These are phyloP conservation scores for Daubentonia madagascariensis DNA, from an alignment of 2,113 vertebrate genomes.

Conservation along the genomic window DNA sequence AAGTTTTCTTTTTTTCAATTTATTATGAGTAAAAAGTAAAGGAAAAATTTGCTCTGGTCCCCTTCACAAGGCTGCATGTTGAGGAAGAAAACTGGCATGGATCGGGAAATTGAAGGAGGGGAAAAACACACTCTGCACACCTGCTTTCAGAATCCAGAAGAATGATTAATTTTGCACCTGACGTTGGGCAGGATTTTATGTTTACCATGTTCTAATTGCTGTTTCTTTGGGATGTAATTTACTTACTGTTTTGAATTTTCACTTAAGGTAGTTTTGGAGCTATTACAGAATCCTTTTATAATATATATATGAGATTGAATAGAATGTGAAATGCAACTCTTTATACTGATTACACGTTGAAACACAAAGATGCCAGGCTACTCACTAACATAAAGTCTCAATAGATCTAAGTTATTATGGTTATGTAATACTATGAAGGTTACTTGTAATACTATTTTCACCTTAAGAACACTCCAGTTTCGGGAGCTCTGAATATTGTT, in stretches of 20 bases:
- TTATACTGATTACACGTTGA: not conserved
- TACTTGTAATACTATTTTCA: not conserved
- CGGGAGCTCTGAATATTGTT: not conserved
- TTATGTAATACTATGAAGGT: not conserved
- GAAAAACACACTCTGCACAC: not conserved
- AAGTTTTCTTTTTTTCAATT: not conserved
- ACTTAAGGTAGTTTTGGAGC: not conserved
- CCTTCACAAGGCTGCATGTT: not conserved
- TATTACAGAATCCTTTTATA: not conserved
- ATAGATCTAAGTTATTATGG: not conserved
- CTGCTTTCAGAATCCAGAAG: not conserved
- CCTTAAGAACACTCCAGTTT: not conserved
- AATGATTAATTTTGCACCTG: not conserved
- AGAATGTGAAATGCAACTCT: not conserved
- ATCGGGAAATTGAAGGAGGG: conserved; percentile 6
- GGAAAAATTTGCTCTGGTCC: not conserved
- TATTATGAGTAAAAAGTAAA: conserved; percentile 16
- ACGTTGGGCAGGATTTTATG: not conserved
- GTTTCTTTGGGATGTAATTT: not conserved
- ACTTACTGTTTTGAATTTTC: not conserved
- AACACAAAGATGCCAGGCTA: not conserved
- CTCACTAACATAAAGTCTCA: not conserved
- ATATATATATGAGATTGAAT: not conserved
- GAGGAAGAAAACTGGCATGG: not conserved
- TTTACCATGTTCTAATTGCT: not conserved